Conservation (phyloP, 2,797 vertebrate genomes). For the Ptychobarbus kaznakovi region DNA sequence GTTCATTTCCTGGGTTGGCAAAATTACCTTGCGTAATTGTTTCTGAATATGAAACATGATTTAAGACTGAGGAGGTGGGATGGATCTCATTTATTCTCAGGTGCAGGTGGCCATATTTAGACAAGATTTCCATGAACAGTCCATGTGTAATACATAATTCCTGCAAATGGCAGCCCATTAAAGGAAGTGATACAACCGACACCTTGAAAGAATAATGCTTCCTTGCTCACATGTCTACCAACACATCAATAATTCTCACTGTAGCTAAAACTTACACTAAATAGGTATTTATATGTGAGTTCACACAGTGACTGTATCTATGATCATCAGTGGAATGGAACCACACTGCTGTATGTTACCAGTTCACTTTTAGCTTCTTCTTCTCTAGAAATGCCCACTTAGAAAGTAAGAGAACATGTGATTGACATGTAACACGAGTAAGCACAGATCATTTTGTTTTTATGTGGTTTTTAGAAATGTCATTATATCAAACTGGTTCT, state of each 20-base stretch:
- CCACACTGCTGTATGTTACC: background rate
- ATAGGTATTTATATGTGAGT: background rate
- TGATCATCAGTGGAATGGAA: background rate
- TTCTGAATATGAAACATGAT: slow-evolving; percentile 59
- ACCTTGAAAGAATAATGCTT: slow-evolving; percentile 13
- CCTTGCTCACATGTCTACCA: background rate
- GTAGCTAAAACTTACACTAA: background rate
- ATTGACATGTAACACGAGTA: background rate
- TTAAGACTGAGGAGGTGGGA: slow-evolving; percentile 54
- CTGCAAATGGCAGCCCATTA: slow-evolving; percentile 7
- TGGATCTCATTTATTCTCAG: slow-evolving; percentile 43
- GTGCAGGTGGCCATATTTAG: slow-evolving; percentile 31
- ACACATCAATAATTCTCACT: background rate
- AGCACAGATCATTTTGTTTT: background rate
- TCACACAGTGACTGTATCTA: background rate
- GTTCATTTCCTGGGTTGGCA: slow-evolving; percentile 54
- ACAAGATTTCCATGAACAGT: background rate
- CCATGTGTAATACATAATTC: slow-evolving; percentile 5
- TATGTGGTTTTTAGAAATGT: background rate
- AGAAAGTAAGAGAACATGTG: background rate
- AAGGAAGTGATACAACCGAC: background rate
- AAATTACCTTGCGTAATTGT: slow-evolving; percentile 56
- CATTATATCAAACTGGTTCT: background rate
- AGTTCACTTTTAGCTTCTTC: background rate
- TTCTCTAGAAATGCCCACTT: background rate